Evolutionary conservation across 2,888 invertebrate species (phyloP), one percentile per base, ranked within the genome.

Genomic region (Xestia sexstrigata): DNA sequence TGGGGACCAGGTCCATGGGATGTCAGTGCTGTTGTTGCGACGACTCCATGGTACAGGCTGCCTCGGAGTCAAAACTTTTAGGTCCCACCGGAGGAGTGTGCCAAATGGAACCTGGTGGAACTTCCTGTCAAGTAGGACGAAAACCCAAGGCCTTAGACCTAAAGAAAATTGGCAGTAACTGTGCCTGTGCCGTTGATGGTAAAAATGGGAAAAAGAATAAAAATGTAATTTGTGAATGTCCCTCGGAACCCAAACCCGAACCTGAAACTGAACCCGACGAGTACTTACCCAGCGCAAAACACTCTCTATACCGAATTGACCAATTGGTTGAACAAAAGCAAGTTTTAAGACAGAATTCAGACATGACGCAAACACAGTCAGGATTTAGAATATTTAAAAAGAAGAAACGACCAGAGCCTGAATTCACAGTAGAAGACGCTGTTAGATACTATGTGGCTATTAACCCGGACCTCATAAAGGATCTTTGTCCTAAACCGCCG

Each of bases 341-440:
- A 23, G 1, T 52, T 52, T 1, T 84, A 52, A 92, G 87, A 84
- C 84, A 91, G 39, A 90, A 89, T 79, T 94, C 94, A 0, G 90
- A 93, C 30, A 88, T 92, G 83, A 93, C 95, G 13, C 93, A 94
- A 75, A 92, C 90, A 23, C 91, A 87, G 1, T 94, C 94, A 8
- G 94, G 94, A n/a, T 95, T 95, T 74, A 92, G 87, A 87, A 69
- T 94, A 15, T 81, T 89, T n/a, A 85, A 89, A 23, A 84, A 83
- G n/a, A 91, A 89, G 70, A 91, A 79, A 75, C 49, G 76, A 17
- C 45, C 85, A 1, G 89, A 89, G 39, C 71, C 80, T 0, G 90
- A 92, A 55, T 86, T 91, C 83, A 91, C 89, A 74, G 90, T 93
- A n/a, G 93, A 94, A 82, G 93, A 94, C 26, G 92, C 93, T 13